Conservation (phyloP, 2,797 vertebrate species). For the Bufotes viridis region DNA sequence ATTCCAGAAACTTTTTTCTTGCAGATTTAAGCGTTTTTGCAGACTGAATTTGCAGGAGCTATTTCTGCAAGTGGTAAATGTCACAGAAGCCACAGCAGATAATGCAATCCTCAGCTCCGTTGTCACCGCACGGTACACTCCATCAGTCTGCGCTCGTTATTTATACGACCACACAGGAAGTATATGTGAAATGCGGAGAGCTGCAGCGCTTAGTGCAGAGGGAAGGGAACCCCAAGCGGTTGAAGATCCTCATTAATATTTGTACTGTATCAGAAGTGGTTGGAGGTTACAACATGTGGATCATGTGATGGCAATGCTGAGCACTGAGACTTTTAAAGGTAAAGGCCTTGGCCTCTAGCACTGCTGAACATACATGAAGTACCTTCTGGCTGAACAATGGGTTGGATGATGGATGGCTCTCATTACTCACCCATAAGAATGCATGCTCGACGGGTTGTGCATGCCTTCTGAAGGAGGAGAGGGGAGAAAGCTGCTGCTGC, state of each 20-base stretch:
- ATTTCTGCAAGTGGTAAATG: background rate
- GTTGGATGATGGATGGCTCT: no score
- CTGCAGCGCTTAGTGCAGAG: background rate
- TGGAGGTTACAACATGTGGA: background rate
- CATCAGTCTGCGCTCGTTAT: constrained; percentile 1
- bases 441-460: no score
- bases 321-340: no score
- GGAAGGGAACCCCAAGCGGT: background rate
- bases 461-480: no score
- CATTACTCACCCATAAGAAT: no score
- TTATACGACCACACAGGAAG: constrained; percentile 38
- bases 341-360: no score
- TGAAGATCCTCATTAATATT: background rate
- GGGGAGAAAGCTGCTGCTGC: no score
- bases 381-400: no score
- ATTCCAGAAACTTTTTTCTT: no score
- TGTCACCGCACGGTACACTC: background rate
- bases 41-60: background rate
- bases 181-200: background rate
- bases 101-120: background rate
- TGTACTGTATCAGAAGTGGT: background rate
- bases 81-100: background rate
- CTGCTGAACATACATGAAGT: no score
- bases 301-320: no score
- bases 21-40: no score